Evolutionary conservation across 2,113 vertebrate genomes (phyloP).

Genomic region (Varanus salvator): DNA sequence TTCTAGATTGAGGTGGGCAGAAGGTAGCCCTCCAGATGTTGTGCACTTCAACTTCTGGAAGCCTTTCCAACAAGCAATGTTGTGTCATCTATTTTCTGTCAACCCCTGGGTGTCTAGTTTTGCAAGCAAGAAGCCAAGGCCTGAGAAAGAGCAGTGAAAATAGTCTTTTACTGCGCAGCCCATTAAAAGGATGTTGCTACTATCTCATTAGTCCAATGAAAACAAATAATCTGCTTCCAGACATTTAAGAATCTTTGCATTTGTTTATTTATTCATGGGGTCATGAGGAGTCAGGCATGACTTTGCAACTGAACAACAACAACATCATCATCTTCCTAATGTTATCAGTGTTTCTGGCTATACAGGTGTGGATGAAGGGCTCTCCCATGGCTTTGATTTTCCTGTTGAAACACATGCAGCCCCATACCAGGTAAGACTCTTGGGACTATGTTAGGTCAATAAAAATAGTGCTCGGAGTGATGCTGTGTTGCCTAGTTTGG

Average conservation of each 20-base stretch:
- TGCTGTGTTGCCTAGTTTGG: background rate
- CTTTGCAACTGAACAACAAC: too few relatives aligned
- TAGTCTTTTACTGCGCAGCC: background rate
- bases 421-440: background rate
- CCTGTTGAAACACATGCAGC: background rate
- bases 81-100: too few relatives aligned
- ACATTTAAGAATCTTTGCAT: background rate
- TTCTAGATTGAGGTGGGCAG: too few relatives aligned
- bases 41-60: too few relatives aligned
- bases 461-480: background rate
- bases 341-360: background rate
- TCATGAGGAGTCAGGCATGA: too few relatives aligned
- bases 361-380: background rate
- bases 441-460: background rate
- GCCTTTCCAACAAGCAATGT: too few relatives aligned
- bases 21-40: too few relatives aligned
- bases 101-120: too few relatives aligned
- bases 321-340: too few relatives aligned
- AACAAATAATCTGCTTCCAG: background rate
- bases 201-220: background rate
- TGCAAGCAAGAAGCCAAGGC: background rate
- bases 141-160: background rate
- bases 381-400: background rate
- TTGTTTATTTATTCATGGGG: too few relatives aligned
- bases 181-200: background rate